These are phyloP conservation scores for Chloroclystis v-ata DNA, from an alignment of 2,888 invertebrate genomes.

Conservation along the genomic window DNA sequence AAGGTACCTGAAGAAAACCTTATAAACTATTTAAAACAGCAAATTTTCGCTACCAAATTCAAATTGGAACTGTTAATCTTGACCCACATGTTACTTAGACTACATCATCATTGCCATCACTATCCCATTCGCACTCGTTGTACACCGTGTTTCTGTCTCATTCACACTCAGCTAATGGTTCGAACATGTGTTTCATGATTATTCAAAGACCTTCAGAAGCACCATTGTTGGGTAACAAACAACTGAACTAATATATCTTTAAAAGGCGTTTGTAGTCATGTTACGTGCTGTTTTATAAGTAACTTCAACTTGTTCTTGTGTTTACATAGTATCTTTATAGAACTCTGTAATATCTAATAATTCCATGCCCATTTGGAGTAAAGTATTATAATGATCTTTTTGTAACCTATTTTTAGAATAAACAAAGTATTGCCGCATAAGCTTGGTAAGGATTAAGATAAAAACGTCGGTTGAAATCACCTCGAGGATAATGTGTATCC, in stretches of 20 bases:
- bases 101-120: constrained; percentile 13
- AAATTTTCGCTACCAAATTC: constrained; percentile 13
- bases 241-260: constrained; percentile 46
- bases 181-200: constrained; percentile 36
- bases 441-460: no score
- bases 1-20: no score
- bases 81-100: constrained; percentile 24
- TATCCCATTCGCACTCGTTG: constrained; percentile 7
- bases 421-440: no score
- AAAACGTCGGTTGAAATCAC: no score
- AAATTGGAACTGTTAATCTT: constrained; percentile 21
- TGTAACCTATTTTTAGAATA: no score
- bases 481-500: no score
- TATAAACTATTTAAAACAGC: not conserved
- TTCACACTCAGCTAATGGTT: constrained; percentile 20
- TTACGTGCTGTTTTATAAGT: not conserved
- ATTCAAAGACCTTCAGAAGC: constrained; percentile 39
- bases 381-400: no score
- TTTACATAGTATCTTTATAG: no score
- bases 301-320: no score
- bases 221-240: constrained; percentile 37
- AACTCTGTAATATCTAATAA: no score
- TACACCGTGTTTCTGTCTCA: constrained; percentile 6
- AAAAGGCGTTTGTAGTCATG: constrained; percentile 3
- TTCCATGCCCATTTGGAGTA: no score